Conservation (phyloP, 2,113 vertebrate species). For the Chaetura pelagica region DNA sequence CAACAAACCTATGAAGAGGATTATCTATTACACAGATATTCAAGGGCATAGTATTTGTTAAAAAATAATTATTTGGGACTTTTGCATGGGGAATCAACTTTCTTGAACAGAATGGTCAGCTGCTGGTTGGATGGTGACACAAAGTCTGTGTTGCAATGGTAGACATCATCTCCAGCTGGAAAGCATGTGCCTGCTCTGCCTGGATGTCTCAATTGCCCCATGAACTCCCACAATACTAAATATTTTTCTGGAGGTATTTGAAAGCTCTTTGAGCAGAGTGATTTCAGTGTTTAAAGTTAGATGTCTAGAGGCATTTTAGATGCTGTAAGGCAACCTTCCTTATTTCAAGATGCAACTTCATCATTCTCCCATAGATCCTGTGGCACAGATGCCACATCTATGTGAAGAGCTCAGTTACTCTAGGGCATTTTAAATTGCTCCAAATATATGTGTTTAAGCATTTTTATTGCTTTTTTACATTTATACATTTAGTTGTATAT, state of each 20-base stretch:
- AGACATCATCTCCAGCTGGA: neutral
- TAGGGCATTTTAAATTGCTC: neutral
- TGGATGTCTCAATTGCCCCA: accelerated
- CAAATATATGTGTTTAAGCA: neutral
- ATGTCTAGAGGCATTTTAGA: neutral
- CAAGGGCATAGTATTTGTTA: neutral
- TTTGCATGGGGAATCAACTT: neutral
- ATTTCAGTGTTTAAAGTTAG: neutral
- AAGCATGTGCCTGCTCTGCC: neutral
- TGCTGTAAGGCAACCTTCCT: neutral
- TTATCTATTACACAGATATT: neutral
- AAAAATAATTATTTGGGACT: neutral
- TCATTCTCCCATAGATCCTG: neutral
- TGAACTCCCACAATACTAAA: neutral
- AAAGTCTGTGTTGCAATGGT: neutral
- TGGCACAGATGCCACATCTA: neutral
- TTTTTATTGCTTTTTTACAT: neutral
- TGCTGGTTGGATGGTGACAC: neutral
- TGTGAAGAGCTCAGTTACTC: neutral
- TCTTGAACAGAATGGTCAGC: neutral
- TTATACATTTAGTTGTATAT: neutral
- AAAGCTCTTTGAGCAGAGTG: neutral
- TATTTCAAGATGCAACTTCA: neutral
- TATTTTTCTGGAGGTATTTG: neutral
- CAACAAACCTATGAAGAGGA: neutral